These are phyloP conservation scores for Platygyra sinensis DNA, from an alignment of 64 coral and sea anemone species.

Conservation along the genomic window DNA sequence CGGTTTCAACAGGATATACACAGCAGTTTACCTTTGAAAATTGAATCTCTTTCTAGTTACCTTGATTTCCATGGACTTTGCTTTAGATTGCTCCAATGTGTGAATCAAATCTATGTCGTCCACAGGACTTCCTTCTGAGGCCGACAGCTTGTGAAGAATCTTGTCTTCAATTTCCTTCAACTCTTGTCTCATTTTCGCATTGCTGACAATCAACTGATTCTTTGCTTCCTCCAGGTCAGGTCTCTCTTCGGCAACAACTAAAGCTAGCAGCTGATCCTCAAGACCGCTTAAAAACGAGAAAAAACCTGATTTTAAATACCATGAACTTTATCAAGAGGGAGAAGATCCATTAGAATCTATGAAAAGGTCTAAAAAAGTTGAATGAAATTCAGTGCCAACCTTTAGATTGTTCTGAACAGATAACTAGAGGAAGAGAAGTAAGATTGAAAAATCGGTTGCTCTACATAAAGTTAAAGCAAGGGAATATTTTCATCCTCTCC, in stretches of 20 bases:
- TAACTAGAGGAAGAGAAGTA: no score
- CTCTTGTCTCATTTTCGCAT: conserved; percentile 97
- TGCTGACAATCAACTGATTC: conserved; percentile 92
- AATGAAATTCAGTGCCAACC: no score
- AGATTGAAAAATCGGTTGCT: no score
- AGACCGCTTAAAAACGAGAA: conserved; percentile 69
- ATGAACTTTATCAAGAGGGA: background rate
- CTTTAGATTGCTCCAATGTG: conserved; percentile 89
- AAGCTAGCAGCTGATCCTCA: conserved; percentile 93
- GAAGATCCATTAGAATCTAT: no score
- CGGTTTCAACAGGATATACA: no score
- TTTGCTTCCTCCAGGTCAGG: conserved; percentile 97
- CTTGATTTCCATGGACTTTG: conserved; percentile 96
- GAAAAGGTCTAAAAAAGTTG: no score
- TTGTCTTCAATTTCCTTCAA: conserved; percentile 99
- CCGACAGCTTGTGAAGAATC: conserved; percentile 89
- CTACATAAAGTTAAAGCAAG: no score
- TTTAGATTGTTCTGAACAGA: no score
- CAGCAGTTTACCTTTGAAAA: background rate
- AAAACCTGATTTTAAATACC: background rate
- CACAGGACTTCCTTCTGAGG: conserved; percentile 94
- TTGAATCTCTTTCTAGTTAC: conserved; percentile 24
- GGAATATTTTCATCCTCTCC: no score
- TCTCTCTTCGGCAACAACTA: conserved; percentile 94
- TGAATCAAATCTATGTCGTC: conserved; percentile 96